Base-by-base conservation (phyloP, 2,888 invertebrate genomes). In the Hypomecis punctinalis region DNA sequence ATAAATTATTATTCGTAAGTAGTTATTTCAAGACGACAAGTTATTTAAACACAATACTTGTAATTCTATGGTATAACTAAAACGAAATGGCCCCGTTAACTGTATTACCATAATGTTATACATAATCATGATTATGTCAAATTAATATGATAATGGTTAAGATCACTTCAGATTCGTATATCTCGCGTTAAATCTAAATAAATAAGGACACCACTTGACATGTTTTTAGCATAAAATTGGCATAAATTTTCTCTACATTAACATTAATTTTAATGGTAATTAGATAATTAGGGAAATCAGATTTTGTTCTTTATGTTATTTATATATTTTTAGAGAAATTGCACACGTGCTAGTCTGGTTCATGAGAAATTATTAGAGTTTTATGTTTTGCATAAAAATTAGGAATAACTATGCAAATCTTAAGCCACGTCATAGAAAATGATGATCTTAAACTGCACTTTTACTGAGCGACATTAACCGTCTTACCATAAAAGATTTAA, bases 121-220 rank as follows among this genome's bases (percentile, higher is more conserved):
- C 67, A 71, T 74, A 71, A 76, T 73, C 67, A 70, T 68, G 58
- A 73, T 66, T 72, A 74, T 67, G 81, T 80, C 77, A 80, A 80
- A 87, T 87, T 85, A 71, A 65, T 82, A 87, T 85, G 68, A 81
- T 80, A 84, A 83, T 84, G 74, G 74, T 67, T 57, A 72, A 72
- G 70, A 81, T 72, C 80, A 79, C 75, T 80, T 83, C 72, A 81
- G 76, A 78, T 83, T 78, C 68, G 53, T 63, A 39, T 67, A 66
- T 70, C 75, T 72, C 53, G 71, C 72, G 67, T 62, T 67, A 72
- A 74, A 79, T 80, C 74, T 76, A 72, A 74, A 71, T 74, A 67
- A 68, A 66, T 71, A 66, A 73, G 76, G 72, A 79, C 75, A 72
- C 73, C 70, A 63, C 65, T 54, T 23, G 37, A n/a, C 55, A n/a